Conservation (phyloP, 2,888 invertebrate species). For the Tenthredo mesomela region DNA sequence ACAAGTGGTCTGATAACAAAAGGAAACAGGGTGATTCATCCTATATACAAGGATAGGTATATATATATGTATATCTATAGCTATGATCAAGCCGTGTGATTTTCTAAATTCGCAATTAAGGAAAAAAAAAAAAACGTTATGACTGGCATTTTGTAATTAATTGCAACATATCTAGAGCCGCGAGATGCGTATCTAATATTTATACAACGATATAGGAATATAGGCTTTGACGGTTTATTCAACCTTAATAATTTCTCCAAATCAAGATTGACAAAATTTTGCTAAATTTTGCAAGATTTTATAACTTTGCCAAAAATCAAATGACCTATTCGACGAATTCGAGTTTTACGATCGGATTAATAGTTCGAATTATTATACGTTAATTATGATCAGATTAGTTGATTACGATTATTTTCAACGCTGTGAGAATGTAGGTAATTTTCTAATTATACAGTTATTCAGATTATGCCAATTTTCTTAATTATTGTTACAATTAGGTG, state of each 20-base stretch:
- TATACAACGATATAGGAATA: no score
- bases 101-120: neutral
- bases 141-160: neutral
- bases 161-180: neutral
- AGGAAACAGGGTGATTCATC: constrained; percentile 2
- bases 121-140: neutral
- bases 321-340: neutral
- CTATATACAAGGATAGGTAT: no score
- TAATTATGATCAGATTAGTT: no score
- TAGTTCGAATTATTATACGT: neutral
- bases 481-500: no score
- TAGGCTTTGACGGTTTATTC: neutral
- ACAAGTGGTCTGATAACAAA: neutral
- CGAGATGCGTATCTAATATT: neutral
- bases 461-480: no score
- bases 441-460: no score
- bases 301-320: neutral
- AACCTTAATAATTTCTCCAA: constrained; percentile 12
- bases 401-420: no score
- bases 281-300: neutral
- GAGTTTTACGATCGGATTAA: neutral
- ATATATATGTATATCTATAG: no score
- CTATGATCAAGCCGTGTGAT: neutral
- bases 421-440: no score
- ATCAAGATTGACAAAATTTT: constrained; percentile 1